Conservation (phyloP, 1,140 invertebrate species). For the Asbolus verrucosus region DNA sequence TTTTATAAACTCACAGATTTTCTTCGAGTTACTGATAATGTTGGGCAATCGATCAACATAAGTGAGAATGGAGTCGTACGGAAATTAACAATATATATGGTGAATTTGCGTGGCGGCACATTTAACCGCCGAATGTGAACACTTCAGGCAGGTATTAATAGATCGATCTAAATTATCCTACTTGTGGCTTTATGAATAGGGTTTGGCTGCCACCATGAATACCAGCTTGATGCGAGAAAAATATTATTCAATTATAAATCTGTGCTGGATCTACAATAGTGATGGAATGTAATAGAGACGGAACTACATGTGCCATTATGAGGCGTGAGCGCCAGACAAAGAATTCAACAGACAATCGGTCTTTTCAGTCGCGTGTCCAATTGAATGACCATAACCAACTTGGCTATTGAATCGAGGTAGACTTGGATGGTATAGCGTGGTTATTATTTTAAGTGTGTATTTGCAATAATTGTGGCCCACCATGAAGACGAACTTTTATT, state of each 20-base stretch:
- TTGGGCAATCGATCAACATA: too few species aligned
- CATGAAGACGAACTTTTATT: conserved; percentile 16
- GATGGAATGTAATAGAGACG: conserved; percentile 42
- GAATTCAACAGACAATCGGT: conserved; percentile 39
- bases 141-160: conserved; percentile 1
- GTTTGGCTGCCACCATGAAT: conserved; percentile 29
- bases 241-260: conserved; percentile 46
- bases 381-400: conserved; percentile 52
- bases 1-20: too few species aligned
- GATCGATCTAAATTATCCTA: conserved; percentile 34
- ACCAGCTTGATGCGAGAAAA: conserved; percentile 32
- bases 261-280: conserved; percentile 28
- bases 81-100: too few species aligned
- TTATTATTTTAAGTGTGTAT: conserved; percentile 51
- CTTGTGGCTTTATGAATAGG: conserved; percentile 17
- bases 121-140: conserved; percentile 4
- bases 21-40: too few species aligned
- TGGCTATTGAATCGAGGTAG: conserved; percentile 47
- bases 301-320: conserved; percentile 45
- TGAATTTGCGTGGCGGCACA: too few species aligned
- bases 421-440: conserved; percentile 39
- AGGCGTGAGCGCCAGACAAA: conserved; percentile 43
- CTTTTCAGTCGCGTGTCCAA: conserved; percentile 54
- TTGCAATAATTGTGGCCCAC: conserved; percentile 50
- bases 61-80: too few species aligned